Evolutionary conservation across 1,140 invertebrate species (phyloP).

Genomic region (Apis florea): DNA sequence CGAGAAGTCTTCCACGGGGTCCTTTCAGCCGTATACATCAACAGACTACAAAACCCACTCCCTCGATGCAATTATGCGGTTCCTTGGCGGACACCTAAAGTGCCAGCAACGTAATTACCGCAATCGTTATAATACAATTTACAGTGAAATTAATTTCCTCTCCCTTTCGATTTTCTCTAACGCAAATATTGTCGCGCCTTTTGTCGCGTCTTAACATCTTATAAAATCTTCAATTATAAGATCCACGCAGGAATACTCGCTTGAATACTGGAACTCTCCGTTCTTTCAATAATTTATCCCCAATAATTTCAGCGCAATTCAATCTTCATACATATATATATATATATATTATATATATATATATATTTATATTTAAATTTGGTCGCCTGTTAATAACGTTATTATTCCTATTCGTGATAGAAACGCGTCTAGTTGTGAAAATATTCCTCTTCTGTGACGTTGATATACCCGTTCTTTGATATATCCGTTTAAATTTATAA

Average conservation of each 20-base stretch:
- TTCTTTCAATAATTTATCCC: not conserved
- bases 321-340: too few species aligned
- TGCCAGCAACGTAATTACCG: slow-evolving; percentile 29
- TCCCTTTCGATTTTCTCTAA: not conserved
- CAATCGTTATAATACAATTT: slow-evolving; percentile 36
- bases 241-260: too few species aligned
- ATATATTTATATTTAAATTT: not conserved
- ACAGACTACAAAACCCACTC: slow-evolving; percentile 23
- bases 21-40: slow-evolving; percentile 14
- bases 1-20: not conserved
- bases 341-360: too few species aligned
- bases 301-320: not conserved
- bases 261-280: too few species aligned
- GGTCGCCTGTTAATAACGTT: too few species aligned
- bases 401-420: too few species aligned
- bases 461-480: too few species aligned
- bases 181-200: not conserved
- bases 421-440: too few species aligned
- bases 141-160: not conserved
- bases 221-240: not conserved
- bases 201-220: not conserved
- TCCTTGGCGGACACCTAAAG: slow-evolving; percentile 25
- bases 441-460: too few species aligned
- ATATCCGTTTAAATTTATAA: too few species aligned
- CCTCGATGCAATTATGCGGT: slow-evolving; percentile 27